phyloP scores from a whole-genome alignment of 1,140 invertebrate species.

The Atopsyche davidsoni region DNA sequence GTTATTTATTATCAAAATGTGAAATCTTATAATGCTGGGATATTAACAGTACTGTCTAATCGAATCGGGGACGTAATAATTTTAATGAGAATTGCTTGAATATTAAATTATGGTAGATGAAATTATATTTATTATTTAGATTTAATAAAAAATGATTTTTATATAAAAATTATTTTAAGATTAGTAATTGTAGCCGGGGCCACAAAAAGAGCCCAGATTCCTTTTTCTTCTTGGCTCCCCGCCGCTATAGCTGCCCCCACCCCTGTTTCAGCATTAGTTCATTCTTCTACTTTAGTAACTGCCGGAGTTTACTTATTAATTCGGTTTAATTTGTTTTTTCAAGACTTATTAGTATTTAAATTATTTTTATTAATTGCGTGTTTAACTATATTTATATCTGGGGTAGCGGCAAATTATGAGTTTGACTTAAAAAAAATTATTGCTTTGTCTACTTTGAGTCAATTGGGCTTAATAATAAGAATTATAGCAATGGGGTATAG shows the following conservation, averaged over 20 bases:
- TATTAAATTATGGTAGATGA: constrained; percentile 48
- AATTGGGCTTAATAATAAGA: constrained; percentile 60
- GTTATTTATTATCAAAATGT: constrained; percentile 59
- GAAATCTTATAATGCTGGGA: constrained; percentile 54
- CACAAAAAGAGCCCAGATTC: constrained; percentile 71
- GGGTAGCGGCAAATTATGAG: constrained; percentile 54
- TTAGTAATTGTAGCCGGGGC: constrained; percentile 53
- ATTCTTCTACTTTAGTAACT: no score
- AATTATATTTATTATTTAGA: constrained; percentile 47
- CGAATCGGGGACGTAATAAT: constrained; percentile 55
- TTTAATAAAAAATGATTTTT: constrained; percentile 40
- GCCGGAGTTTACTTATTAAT: constrained; percentile 66
- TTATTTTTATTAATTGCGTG: constrained; percentile 44
- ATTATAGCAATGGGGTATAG: constrained; percentile 48
- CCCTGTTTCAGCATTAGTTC: constrained; percentile 64
- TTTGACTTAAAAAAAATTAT: constrained; percentile 66
- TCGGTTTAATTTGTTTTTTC: constrained; percentile 50
- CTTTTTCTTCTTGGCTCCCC: no score
- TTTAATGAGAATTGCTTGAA: constrained; percentile 50
- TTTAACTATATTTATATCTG: constrained; percentile 56
- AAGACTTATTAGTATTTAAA: constrained; percentile 32
- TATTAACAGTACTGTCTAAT: constrained; percentile 57
- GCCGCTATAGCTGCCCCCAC: constrained; percentile 64
- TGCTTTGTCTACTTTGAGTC: constrained; percentile 65
- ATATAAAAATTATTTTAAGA: constrained; percentile 41